phyloP scores from a whole-genome alignment of 2,113 vertebrate species.

The Chascanopsetta lugubris region DNA sequence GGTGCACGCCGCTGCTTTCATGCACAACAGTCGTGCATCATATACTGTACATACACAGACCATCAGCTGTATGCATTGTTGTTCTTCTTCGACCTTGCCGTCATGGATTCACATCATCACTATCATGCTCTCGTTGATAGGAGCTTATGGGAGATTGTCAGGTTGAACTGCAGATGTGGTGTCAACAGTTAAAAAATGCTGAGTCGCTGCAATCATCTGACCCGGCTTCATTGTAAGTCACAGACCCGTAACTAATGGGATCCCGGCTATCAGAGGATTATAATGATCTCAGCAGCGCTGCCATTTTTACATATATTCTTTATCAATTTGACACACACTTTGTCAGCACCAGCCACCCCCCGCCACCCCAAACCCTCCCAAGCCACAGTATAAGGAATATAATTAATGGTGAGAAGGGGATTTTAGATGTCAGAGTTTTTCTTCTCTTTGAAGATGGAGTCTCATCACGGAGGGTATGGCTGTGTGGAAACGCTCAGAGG shows the following conservation, averaged over 20 bases:
- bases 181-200: slow-evolving; percentile 47
- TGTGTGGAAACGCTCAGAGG: slow-evolving; percentile 57
- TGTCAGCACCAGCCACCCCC: slow-evolving; percentile 44
- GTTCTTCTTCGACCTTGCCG: not conserved
- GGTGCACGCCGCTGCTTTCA: too few species aligned
- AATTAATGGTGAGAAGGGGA: slow-evolving; percentile 49
- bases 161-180: slow-evolving; percentile 28
- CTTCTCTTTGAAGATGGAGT: slow-evolving; percentile 56
- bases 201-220: slow-evolving; percentile 62
- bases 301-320: slow-evolving; percentile 58
- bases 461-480: slow-evolving; percentile 50
- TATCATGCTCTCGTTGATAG: not conserved
- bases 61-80: not conserved
- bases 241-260: slow-evolving; percentile 68
- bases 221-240: slow-evolving; percentile 68
- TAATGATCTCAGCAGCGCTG: slow-evolving; percentile 44
- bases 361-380: not conserved
- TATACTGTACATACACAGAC: slow-evolving; percentile 2
- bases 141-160: slow-evolving; percentile 5
- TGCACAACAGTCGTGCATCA: not conserved
- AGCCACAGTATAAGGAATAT: slow-evolving; percentile 14
- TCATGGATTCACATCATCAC: not conserved
- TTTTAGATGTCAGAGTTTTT: slow-evolving; percentile 45
- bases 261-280: slow-evolving; percentile 68
- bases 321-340: slow-evolving; percentile 66